A percentile compares a stretch with the other conserved stretches of the same genome.
Conservation (phyloP, 1,140 invertebrate genomes). For the Halyomorpha halys region DNA sequence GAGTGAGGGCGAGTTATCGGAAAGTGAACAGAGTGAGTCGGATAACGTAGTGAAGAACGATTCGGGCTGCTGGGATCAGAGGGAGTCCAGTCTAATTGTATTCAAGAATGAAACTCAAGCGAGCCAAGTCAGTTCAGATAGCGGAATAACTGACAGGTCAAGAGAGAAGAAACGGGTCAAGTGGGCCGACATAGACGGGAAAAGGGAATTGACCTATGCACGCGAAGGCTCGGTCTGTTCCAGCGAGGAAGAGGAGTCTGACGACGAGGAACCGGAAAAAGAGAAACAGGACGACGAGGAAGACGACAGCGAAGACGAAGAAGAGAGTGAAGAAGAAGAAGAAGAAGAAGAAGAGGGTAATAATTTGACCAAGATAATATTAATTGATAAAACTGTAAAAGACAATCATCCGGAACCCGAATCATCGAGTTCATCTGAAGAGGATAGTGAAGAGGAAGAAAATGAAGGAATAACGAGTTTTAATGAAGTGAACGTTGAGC, state of each 20-base stretch:
- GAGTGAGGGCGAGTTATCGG: conserved; percentile 1
- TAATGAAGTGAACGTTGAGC: too few species aligned
- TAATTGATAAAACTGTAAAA: too few species aligned
- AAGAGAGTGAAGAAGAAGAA: background rate
- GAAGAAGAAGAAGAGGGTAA: background rate
- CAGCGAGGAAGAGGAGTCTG: background rate
- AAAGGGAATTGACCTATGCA: background rate
- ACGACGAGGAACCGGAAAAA: background rate
- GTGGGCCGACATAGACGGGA: conserved; percentile 9
- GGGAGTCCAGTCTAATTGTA: background rate
- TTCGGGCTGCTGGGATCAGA: conserved; percentile 6
- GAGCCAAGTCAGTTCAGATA: background rate
- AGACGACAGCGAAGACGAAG: background rate
- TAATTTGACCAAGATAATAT: too few species aligned
- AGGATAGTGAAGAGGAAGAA: background rate
- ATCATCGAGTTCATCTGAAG: background rate
- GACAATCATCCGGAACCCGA: too few species aligned
- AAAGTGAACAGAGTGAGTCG: background rate
- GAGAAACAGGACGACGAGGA: background rate
- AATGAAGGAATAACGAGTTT: background rate
- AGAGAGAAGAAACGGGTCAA: conserved; percentile 5
- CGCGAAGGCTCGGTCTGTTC: background rate
- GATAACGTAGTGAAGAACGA: conserved; percentile 3
- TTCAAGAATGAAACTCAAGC: background rate
- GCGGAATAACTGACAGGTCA: background rate